phyloP scores from a whole-genome alignment of 2,888 invertebrate genomes.

The Dicranocentrus wangi region DNA sequence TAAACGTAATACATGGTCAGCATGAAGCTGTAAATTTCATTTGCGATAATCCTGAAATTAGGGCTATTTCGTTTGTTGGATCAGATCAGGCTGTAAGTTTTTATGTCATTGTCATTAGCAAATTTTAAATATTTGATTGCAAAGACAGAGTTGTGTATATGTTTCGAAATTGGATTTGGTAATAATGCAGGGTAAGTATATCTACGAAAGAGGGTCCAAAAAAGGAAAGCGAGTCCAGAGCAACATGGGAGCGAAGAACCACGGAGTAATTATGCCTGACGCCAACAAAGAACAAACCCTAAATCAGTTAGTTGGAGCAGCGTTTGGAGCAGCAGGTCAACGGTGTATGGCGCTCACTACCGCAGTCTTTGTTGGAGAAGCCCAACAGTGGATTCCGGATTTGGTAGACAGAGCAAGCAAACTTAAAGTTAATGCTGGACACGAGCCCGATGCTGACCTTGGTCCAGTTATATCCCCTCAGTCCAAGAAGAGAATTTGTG shows the following conservation, averaged over 20 bases:
- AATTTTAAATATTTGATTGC: too few relatives aligned
- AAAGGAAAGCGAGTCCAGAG: slow-evolving; percentile 97
- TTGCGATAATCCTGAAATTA: slow-evolving; percentile 96
- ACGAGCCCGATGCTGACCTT: slow-evolving; percentile 78
- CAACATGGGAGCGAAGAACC: slow-evolving; percentile 99
- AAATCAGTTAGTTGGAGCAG: slow-evolving; percentile 93
- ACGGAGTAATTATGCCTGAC: slow-evolving; percentile 96
- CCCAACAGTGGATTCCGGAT: slow-evolving; percentile 95
- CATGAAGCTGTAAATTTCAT: slow-evolving; percentile 97
- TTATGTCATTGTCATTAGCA: not conserved
- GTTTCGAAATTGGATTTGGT: too few relatives aligned
- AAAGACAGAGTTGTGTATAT: too few relatives aligned
- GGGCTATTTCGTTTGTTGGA: slow-evolving; percentile 98
- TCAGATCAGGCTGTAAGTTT: slow-evolving; percentile 89
- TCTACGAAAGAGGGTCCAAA: slow-evolving; percentile 92
- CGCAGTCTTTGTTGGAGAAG: slow-evolving; percentile 92
- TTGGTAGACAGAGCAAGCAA: slow-evolving; percentile 86
- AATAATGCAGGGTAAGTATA: slow-evolving; percentile 85
- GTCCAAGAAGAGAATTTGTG: slow-evolving; percentile 88
- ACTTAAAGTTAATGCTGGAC: slow-evolving; percentile 90
- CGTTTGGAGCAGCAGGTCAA: slow-evolving; percentile 99
- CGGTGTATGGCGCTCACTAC: slow-evolving; percentile 99
- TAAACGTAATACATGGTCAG: slow-evolving; percentile 96
- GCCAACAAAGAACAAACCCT: slow-evolving; percentile 97
- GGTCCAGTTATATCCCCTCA: slow-evolving; percentile 94